These are phyloP conservation scores for Solea senegalensis DNA, from an alignment of 2,113 vertebrate species.

Conservation along the genomic window DNA sequence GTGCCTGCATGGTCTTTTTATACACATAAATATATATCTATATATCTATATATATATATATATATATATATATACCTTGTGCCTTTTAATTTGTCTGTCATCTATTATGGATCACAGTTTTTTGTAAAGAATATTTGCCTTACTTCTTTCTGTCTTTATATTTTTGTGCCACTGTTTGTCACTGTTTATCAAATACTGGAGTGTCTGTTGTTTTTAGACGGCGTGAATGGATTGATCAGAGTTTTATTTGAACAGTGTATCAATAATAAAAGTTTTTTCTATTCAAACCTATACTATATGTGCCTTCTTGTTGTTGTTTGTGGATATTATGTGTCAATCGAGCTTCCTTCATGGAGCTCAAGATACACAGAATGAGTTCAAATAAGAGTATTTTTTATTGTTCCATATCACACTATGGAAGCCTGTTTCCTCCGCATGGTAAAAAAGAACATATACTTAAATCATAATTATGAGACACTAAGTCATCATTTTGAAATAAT, in stretches of 20 bases:
- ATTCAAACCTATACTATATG: constrained; percentile 24
- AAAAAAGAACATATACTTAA: too few species aligned
- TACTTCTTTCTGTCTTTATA: constrained; percentile 75
- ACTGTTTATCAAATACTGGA: constrained; percentile 41
- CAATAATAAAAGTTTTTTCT: constrained; percentile 64
- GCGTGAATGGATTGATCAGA: constrained; percentile 70
- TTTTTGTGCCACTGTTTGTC: constrained; percentile 73
- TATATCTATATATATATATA: constrained; percentile 36
- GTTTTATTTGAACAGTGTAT: constrained; percentile 71
- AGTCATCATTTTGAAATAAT: too few species aligned
- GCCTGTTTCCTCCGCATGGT: too few species aligned
- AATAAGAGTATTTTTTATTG: too few species aligned
- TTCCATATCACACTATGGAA: too few species aligned
- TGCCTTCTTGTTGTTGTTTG: background rate
- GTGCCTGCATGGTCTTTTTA: constrained; percentile 78
- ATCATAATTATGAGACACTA: too few species aligned
- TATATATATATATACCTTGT: constrained; percentile 70
- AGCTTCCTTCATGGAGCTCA: too few species aligned
- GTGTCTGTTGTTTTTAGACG: constrained; percentile 70
- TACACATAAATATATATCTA: constrained; percentile 26
- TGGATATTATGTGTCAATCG: too few species aligned
- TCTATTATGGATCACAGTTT: constrained; percentile 66
- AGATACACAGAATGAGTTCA: too few species aligned
- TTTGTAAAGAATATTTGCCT: constrained; percentile 74
- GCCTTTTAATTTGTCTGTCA: constrained; percentile 78